Evolutionary conservation across 1,140 invertebrate genomes (phyloP).

Genomic region (Amyelois transitella): DNA sequence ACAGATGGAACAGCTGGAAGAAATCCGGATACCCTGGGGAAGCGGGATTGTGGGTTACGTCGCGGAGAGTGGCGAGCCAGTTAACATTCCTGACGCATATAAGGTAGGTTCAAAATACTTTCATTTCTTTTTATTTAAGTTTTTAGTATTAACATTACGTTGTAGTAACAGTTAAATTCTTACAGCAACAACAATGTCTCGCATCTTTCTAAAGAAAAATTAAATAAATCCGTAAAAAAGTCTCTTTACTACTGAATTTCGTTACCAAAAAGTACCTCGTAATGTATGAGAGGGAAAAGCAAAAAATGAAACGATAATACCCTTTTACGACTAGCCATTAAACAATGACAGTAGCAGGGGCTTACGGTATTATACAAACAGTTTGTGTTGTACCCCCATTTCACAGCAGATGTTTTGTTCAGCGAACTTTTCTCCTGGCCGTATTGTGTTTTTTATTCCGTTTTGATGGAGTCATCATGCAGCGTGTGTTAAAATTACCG

Average conservation of each 20-base stretch:
- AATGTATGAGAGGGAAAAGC: constrained; percentile 8
- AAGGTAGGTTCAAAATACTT: constrained; percentile 76
- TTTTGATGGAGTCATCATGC: constrained; percentile 8
- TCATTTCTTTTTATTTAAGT: too few relatives aligned
- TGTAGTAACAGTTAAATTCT: too few relatives aligned
- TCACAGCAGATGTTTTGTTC: constrained; percentile 4
- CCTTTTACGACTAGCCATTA: constrained; percentile 31
- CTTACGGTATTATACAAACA: constrained; percentile 13
- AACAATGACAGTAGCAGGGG: constrained; percentile 28
- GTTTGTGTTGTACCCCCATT: constrained; percentile 4
- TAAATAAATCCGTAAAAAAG: not conserved
- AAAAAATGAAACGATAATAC: constrained; percentile 31
- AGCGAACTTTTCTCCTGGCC: constrained; percentile 12
- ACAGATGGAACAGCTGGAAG: constrained; percentile 93
- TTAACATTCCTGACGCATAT: constrained; percentile 97
- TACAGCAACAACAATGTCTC: too few relatives aligned
- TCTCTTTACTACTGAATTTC: not conserved
- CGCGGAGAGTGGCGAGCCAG: constrained; percentile 91
- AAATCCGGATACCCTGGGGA: constrained; percentile 93
- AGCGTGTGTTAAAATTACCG: constrained; percentile 1
- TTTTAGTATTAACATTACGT: too few relatives aligned
- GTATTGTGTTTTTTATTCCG: constrained; percentile 4
- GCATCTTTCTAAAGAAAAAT: too few relatives aligned
- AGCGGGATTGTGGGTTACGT: constrained; percentile 95
- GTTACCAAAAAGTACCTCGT: not conserved